phyloP scores from a whole-genome alignment of 2,113 vertebrate genomes.

The Syrrhaptes paradoxus region DNA sequence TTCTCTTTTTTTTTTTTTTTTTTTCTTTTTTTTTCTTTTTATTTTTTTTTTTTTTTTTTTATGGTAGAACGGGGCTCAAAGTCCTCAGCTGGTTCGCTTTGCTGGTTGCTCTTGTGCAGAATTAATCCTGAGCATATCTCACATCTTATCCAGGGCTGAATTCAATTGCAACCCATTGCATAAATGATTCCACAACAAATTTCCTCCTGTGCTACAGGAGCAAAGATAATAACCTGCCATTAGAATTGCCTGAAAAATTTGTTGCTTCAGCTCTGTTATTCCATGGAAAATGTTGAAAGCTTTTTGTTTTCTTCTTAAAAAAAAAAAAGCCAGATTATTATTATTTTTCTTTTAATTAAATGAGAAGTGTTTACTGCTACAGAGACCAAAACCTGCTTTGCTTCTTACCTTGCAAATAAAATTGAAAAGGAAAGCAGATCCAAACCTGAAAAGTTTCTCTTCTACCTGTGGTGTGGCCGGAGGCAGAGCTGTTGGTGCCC shows the following conservation, averaged over 20 bases:
- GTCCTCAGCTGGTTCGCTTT: neutral
- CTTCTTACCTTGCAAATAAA: neutral
- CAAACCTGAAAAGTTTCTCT: neutral
- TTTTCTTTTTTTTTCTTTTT: no score
- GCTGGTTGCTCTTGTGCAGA: neutral
- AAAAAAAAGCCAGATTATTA: neutral
- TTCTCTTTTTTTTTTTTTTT: no score
- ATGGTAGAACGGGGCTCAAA: neutral
- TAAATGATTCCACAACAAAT: neutral
- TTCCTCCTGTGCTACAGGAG: neutral
- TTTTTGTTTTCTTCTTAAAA: no score
- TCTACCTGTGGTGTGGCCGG: neutral
- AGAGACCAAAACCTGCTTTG: neutral
- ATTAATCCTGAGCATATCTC: fast-evolving
- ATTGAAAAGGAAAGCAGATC: neutral
- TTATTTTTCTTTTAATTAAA: neutral
- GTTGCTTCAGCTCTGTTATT: neutral
- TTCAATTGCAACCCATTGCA: fast-evolving
- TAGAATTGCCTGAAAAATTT: neutral
- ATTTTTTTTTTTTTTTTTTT: no score
- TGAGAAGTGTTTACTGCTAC: neutral
- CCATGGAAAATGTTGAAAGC: neutral
- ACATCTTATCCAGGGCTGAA: neutral
- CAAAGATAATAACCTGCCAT: neutral
- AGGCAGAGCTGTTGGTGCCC: neutral